phyloP scores from a whole-genome alignment of 1,140 invertebrate species.

The Pseudobourletiella spinata region DNA sequence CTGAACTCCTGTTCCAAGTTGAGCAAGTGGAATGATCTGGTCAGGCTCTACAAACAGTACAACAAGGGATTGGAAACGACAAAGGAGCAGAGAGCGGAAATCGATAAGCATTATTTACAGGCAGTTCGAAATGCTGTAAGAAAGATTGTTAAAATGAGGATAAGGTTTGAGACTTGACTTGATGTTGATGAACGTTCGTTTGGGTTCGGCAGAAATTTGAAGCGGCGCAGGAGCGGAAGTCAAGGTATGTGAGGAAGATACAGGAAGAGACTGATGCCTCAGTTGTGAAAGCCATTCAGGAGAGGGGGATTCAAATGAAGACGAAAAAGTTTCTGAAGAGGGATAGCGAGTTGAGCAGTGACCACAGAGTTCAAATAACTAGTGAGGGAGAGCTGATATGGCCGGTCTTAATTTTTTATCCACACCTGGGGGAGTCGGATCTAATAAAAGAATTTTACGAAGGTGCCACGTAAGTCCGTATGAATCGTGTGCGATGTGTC shows the following conservation, averaged over 20 bases:
- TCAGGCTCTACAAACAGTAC: constrained; percentile 52
- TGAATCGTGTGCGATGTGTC: too few species aligned
- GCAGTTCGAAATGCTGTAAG: constrained; percentile 17
- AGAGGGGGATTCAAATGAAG: constrained; percentile 15
- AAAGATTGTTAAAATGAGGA: too few species aligned
- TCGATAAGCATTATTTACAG: constrained; percentile 9
- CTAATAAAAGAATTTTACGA: constrained; percentile 51
- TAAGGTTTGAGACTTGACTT: too few species aligned
- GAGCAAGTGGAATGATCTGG: constrained; percentile 59
- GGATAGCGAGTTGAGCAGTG: constrained; percentile 1
- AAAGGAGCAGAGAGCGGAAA: constrained; percentile 13
- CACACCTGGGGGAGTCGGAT: constrained; percentile 28
- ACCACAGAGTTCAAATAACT: constrained; percentile 9
- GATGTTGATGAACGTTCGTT: neutral
- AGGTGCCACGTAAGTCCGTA: constrained; percentile 54
- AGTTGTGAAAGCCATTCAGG: constrained; percentile 8
- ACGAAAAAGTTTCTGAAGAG: constrained; percentile 12
- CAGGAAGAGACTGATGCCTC: constrained; percentile 1
- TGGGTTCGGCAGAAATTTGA: constrained; percentile 8
- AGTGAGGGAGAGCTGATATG: constrained; percentile 15
- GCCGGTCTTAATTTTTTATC: constrained; percentile 31
- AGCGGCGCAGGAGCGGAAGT: constrained; percentile 1
- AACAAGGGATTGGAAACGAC: constrained; percentile 43
- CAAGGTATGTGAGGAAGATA: neutral
- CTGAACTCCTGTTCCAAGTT: constrained; percentile 61